Conservation (phyloP, 1,140 invertebrate species). For the Bilobella aurantiaca region DNA sequence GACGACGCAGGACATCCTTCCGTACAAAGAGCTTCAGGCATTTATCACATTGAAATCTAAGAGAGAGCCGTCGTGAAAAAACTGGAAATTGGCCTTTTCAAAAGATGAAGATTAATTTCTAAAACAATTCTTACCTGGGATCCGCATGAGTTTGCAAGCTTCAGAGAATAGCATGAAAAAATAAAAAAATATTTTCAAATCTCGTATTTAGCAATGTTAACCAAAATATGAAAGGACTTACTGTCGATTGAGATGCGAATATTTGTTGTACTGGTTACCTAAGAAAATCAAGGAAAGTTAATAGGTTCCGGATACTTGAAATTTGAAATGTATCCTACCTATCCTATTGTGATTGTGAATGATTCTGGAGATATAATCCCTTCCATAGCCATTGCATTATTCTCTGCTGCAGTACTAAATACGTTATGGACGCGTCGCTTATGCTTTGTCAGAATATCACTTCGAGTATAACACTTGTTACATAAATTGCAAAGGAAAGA, state of each 20-base stretch:
- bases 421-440: neutral
- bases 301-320: neutral
- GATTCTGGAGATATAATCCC: neutral
- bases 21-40: neutral
- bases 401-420: neutral
- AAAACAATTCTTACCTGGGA: neutral
- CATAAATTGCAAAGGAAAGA: neutral
- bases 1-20: neutral
- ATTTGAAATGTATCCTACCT: neutral
- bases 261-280: conserved; percentile 4
- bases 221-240: neutral
- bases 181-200: neutral
- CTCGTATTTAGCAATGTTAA: too few species aligned
- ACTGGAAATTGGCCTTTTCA: neutral
- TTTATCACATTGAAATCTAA: conserved; percentile 2
- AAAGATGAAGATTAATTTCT: neutral
- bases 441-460: neutral
- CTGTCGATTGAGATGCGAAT: conserved; percentile 2
- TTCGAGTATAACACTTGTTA: neutral
- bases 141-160: neutral
- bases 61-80: neutral
- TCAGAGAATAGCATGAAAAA: neutral
- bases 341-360: neutral
- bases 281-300: neutral
- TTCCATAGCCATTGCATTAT: neutral